Evolutionary conservation across 2,113 vertebrate genomes (phyloP).

Genomic region (Ctenodactylus gundi): DNA sequence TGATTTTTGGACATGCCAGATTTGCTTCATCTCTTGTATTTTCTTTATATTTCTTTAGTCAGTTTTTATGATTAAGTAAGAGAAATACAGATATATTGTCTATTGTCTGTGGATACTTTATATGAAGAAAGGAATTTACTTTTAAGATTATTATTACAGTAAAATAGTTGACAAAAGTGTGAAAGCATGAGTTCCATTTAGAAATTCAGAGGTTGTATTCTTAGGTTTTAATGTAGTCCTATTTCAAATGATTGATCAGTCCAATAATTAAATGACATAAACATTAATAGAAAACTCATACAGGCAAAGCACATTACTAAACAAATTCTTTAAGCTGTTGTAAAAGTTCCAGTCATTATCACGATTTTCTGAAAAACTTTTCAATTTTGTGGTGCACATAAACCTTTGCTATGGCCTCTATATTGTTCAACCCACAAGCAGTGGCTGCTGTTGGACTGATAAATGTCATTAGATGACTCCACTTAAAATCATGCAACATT

Average conservation of each 20-base stretch:
- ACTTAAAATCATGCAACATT: background rate
- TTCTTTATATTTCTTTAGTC: background rate
- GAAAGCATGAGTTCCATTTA: background rate
- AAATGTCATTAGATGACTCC: background rate
- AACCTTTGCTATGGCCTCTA: slow-evolving; percentile 32
- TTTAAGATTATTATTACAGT: background rate
- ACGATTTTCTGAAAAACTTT: slow-evolving; percentile 49
- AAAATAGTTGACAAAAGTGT: slow-evolving; percentile 51
- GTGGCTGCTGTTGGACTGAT: background rate
- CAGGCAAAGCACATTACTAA: slow-evolving; percentile 42
- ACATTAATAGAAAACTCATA: slow-evolving; percentile 48
- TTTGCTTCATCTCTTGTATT: background rate
- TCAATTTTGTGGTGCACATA: background rate
- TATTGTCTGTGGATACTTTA: background rate
- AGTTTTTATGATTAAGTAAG: slow-evolving; percentile 13
- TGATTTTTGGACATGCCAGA: background rate
- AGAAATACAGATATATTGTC: background rate
- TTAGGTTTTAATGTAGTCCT: background rate
- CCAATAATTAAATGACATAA: slow-evolving; percentile 57
- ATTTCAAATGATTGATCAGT: slow-evolving; percentile 70
- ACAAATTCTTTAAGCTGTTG: background rate
- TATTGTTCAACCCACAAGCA: background rate
- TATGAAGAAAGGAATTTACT: background rate
- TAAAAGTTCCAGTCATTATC: slow-evolving; percentile 55
- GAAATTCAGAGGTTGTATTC: background rate